Evolutionary conservation across 92 coral and sea anemone genomes (phyloP).

Genomic region (Palythoa caribaeorum): DNA sequence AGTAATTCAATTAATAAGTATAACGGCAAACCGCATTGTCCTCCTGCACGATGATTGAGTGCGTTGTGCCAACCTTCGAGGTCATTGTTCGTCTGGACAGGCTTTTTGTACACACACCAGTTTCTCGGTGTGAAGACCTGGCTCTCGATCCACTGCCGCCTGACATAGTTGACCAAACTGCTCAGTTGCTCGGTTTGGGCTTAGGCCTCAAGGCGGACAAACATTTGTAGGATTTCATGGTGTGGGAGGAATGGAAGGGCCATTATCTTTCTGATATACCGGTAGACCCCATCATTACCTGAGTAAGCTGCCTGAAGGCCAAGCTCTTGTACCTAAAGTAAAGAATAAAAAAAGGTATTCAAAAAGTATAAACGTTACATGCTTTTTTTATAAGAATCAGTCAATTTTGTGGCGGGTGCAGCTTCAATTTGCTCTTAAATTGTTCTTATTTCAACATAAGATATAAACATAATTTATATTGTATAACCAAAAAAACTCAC

Average conservation of each 20-base stretch:
- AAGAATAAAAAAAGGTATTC: background rate
- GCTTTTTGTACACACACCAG: background rate
- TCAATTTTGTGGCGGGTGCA: no score
- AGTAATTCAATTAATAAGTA: conserved; percentile 19
- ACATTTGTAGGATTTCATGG: background rate
- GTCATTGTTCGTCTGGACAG: conserved; percentile 30
- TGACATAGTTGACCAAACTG: background rate
- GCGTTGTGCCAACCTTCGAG: conserved; percentile 34
- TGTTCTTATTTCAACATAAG: no score
- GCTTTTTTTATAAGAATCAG: no score
- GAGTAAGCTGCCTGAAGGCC: conserved; percentile 14
- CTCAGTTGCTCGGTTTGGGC: background rate
- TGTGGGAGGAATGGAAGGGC: conserved; percentile 52
- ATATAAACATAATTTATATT: no score
- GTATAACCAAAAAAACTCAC: no score
- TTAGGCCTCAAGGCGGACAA: background rate
- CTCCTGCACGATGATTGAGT: conserved; percentile 29
- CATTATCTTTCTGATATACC: conserved; percentile 24
- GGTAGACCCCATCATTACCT: no score
- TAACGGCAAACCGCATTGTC: conserved; percentile 23
- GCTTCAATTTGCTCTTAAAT: no score
- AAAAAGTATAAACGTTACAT: no score
- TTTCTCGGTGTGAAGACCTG: conserved; percentile 10
- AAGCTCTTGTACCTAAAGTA: conserved; percentile 26
- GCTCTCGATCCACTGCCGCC: conserved; percentile 21